Base-by-base conservation (phyloP, 2,888 invertebrate genomes). In the Drosophila longiperda region DNA sequence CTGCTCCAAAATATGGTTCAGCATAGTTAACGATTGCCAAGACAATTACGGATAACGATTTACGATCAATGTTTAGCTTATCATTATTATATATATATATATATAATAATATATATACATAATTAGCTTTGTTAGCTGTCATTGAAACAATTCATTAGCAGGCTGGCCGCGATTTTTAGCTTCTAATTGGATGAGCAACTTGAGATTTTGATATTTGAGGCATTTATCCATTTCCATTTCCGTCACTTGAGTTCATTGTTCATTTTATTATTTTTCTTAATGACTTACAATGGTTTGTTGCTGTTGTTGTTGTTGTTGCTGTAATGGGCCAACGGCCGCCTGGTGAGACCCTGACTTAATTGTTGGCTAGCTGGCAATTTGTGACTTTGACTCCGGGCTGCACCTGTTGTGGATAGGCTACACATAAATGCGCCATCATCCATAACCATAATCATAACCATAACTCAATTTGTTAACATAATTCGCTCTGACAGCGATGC, bases 71-170 rank as follows among this genome's bases (percentile, higher is more conserved):
- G 72, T 23, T 67, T 53, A 23, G 63, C 36, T 62, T 59, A 84
- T 72, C 82, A 82, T 81, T 79, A 80, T 29, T 29, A 6, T 29
- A 29, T 29, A 29, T 29, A 29, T 29, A 29, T 29, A 29, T 29
- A 29, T 29, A 26, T 26, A 26, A 26, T 26, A 26, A 26, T 26
- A 26, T 26, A 26, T 5, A 29, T 29, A 29, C 55, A 84, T 72
- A 79, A 82, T 81, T 79, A 80, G 33, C 34, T 20, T 17, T 40
- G 26, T 49, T 55, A 62, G 54, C 74, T 58, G 55, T 80, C 83
- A 83, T 83, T 83, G 83, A 87, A 62, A 69, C 50, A 68, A 86
- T 73, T 79, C 86, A 83, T 83, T 83, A 83, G 88, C 80, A 40
- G 50, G 34, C 52, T 42, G 76, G 66, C 84, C 81, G 62, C 68